These are phyloP conservation scores for Cyclargus thomasi DNA, from an alignment of 1,140 invertebrate genomes.

Conservation along the genomic window DNA sequence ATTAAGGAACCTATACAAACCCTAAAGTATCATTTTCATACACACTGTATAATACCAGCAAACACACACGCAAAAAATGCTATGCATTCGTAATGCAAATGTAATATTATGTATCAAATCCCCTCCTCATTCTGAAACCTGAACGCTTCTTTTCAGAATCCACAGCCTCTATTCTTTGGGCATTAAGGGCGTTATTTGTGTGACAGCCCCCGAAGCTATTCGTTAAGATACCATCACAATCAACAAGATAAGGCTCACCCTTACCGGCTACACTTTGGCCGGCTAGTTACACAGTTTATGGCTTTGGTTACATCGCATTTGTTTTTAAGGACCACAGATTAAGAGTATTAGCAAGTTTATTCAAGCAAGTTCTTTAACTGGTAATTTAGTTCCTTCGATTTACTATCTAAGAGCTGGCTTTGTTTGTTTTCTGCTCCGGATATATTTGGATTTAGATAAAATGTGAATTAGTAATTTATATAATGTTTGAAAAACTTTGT, in stretches of 20 bases:
- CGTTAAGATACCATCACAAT: conserved; percentile 14
- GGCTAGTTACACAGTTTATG: conserved; percentile 9
- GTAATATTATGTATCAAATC: conserved; percentile 10
- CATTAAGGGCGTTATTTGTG: conserved; percentile 6
- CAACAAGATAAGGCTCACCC: conserved; percentile 13
- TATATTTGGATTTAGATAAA: too few relatives aligned
- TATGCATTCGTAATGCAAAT: conserved; percentile 10
- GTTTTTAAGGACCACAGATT: conserved; percentile 1
- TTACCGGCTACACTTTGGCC: conserved; percentile 5
- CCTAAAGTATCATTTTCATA: too few relatives aligned
- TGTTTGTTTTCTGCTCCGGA: not conserved
- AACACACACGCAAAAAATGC: not conserved
- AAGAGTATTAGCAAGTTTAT: conserved; percentile 1
- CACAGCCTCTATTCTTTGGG: not conserved
- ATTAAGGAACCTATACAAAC: too few relatives aligned
- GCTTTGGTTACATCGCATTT: conserved; percentile 10
- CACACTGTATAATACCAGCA: too few relatives aligned
- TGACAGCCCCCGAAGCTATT: conserved; percentile 1
- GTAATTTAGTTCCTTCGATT: not conserved
- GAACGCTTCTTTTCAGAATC: not conserved
- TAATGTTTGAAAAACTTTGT: too few relatives aligned
- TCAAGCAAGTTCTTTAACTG: not conserved
- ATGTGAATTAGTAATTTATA: too few relatives aligned
- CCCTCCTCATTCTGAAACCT: not conserved
- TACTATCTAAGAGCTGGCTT: not conserved